These are phyloP conservation scores for Hofmannophila pseudospretella DNA, from an alignment of 2,888 invertebrate genomes.

Conservation along the genomic window DNA sequence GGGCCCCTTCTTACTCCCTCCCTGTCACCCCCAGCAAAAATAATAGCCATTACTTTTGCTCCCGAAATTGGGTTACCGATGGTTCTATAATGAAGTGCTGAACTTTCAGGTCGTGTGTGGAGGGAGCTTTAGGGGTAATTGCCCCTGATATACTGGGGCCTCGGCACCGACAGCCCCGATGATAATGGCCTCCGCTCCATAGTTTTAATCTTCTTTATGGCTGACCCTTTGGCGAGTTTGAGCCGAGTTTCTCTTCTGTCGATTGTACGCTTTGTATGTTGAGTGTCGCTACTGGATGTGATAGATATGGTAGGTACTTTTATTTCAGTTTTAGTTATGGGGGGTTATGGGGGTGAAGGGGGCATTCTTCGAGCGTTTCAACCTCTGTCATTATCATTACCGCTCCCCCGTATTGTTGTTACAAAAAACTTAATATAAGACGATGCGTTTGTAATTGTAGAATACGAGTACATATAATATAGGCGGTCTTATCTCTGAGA, in stretches of 20 bases:
- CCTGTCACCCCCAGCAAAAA: conserved; percentile 29
- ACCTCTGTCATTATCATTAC: no score
- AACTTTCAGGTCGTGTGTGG: conserved; percentile 67
- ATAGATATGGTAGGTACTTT: no score
- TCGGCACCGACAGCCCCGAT: conserved; percentile 35
- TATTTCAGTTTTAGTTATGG: no score
- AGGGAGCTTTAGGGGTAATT: conserved; percentile 37
- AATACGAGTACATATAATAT: no score
- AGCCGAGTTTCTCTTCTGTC: conserved; percentile 39
- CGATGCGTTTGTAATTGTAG: no score
- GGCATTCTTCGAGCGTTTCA: no score
- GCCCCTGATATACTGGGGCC: conserved; percentile 21
- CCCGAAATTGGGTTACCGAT: conserved; percentile 49
- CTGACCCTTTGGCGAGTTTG: conserved; percentile 50
- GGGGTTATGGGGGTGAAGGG: no score
- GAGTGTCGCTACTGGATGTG: conserved; percentile 8
- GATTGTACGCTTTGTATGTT: conserved; percentile 10
- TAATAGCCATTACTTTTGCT: conserved; percentile 46
- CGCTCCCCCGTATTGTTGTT: no score
- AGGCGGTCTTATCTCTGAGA: no score
- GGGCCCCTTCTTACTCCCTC: conserved; percentile 1
- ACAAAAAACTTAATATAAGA: no score
- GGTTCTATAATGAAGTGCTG: conserved; percentile 63
- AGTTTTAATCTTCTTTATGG: conserved; percentile 73
- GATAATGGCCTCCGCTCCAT: conserved; percentile 51